Base-by-base conservation (phyloP, 2,888 invertebrate genomes). In the Melieria crassipennis region DNA sequence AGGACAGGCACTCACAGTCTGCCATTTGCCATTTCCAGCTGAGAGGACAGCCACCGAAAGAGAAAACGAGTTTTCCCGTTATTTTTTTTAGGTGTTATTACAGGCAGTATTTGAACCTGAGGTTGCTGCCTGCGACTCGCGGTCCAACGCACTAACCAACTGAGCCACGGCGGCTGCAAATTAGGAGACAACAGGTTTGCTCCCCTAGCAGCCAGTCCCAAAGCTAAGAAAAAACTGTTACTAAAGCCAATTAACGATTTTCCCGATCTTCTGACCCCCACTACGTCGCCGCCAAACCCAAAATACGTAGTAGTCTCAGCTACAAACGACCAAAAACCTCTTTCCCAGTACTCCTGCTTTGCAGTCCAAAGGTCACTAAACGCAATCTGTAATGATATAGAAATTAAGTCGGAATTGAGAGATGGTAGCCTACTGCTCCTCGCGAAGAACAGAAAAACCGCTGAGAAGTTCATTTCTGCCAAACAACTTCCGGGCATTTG, bases 401-500 rank as follows among this genome's bases (percentile, higher is more conserved):
- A 43, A 52, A 43, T 7, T 3, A 72, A 55, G 10, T 65, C 65
- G 6, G 61, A 65, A 52, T 47, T 66, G 7, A 42, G 67, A 42
- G 68, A 72, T 52, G 71, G 63, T 45, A 68, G 42, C 46, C 48
- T 64, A 5, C 63, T 72, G 42, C 42, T 69, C 10, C 65, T 73
- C 7, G 66, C 66, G 11, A 56, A 66, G 13, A 60, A 72, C 30
- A 69, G 52, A 58, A 30, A 16, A 47, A 43, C 13, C 48, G 64
- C 64, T 30, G 16, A 64, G 47, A 72, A 65, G 43, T 72, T 63
- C 48, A 60, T 68, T 7, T 9, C 62, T 4, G 13, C 65, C 10
- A 72, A 69, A 52, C 50, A 72, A 55, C 69, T 72, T 9, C 56
- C 58, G 11, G 65, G 62, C 7, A 72, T 72, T 16, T 66, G 65